Conservation (phyloP, 2,113 vertebrate genomes). For the Indri indri region DNA sequence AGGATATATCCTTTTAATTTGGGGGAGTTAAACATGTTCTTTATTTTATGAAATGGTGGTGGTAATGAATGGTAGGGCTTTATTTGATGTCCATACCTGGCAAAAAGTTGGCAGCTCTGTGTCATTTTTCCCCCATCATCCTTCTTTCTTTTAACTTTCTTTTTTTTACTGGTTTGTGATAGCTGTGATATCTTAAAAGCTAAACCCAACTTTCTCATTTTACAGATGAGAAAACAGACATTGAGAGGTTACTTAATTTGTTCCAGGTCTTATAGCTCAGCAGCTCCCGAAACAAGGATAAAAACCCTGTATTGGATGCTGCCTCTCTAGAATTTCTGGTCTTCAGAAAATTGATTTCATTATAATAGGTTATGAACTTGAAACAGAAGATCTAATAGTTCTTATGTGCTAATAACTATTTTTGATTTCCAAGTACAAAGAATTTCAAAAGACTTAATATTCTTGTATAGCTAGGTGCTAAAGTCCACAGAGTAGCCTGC, state of each 20-base stretch:
- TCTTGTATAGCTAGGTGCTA: background rate
- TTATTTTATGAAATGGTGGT: conserved; percentile 49
- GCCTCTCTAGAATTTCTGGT: conserved; percentile 50
- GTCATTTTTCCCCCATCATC: background rate
- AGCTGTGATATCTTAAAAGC: conserved; percentile 43
- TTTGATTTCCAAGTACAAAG: conserved; percentile 34
- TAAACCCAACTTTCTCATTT: conserved; percentile 44
- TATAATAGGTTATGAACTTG: conserved; percentile 41
- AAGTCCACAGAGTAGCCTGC: background rate
- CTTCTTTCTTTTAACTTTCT: background rate
- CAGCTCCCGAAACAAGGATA: background rate
- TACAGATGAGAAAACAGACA: conserved; percentile 40
- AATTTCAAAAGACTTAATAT: conserved; percentile 27
- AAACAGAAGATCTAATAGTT: conserved; percentile 13
- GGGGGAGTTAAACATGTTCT: background rate
- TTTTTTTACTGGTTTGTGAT: background rate
- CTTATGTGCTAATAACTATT: background rate
- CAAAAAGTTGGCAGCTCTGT: background rate
- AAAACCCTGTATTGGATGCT: background rate
- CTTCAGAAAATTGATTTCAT: conserved; percentile 29
- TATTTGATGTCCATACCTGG: background rate
- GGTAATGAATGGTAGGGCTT: background rate
- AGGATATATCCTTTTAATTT: background rate
- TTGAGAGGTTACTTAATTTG: conserved; percentile 7
- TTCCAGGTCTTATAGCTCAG: background rate